Conservation (phyloP, 2,888 invertebrate species). For the Hemistola chrysoprasaria region DNA sequence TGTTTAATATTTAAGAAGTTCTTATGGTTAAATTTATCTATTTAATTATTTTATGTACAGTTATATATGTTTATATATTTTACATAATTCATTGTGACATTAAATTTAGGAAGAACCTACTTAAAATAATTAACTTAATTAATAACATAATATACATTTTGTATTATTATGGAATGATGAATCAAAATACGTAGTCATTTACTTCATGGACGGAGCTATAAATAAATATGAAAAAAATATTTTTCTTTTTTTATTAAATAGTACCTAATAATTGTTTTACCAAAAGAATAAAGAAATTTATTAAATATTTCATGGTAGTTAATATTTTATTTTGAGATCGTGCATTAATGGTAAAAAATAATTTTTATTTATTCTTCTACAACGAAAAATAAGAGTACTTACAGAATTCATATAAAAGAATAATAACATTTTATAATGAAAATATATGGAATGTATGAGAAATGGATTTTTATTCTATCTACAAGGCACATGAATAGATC, state of each 20-base stretch:
- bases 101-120: neutral
- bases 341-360: constrained; percentile 16
- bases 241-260: no score
- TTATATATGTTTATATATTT: constrained; percentile 1
- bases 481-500: constrained; percentile 37
- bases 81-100: constrained; percentile 4
- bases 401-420: no score
- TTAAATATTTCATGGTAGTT: no score
- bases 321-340: constrained; percentile 20
- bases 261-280: no score
- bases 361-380: no score
- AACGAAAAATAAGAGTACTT: no score
- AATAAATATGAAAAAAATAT: no score
- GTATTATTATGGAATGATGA: constrained; percentile 4
- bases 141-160: neutral
- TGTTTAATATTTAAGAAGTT: no score
- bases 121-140: constrained; percentile 11
- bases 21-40: no score
- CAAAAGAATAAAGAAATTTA: no score
- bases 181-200: neutral
- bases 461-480: constrained; percentile 13
- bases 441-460: constrained; percentile 11
- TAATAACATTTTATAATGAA: constrained; percentile 5
- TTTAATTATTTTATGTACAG: no score
- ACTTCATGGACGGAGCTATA: no score